Base-by-base conservation (phyloP, 2,797 vertebrate species). In the Tinamus major region DNA sequence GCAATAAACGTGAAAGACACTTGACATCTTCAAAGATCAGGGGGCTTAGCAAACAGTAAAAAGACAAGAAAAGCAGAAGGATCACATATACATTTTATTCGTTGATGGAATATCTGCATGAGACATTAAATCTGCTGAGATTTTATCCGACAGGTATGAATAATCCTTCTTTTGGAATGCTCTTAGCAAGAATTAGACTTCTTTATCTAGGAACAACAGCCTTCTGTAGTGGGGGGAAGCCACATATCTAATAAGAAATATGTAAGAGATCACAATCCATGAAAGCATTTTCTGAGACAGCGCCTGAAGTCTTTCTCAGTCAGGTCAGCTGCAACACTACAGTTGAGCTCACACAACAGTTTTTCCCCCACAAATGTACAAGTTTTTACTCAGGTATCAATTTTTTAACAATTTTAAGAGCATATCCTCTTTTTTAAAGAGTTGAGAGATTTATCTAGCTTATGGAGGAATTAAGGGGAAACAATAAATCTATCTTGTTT, bases 11-110 rank as follows among this genome's bases (percentile, higher is more conserved):
- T 71, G 83, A 69, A 92, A 79, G 63, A 76, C 23, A 67, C 55
- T 46, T 83, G 86, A 89, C 64, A 75, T 53, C 51, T 42, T 68
- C 41, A 79, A 83, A 51, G 70, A 92, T 63, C 63, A 89, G 31
- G 42, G 29, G 65, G 53, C 55, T 89, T 92, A 77, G 64, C 48
- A 84, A 92, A 77, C 42, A 68, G 62, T 68, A 85, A 92, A 87
- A 92, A 59, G 79, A 65, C 61, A 64, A 2, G 75, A 46, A 58
- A 62, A 71, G 63, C 74, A 74, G 42, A 85, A 61, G 20, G 67
- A 72, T 59, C 70, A 64, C 77, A 81, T 49, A 71, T 55, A 80
- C 3, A 0, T 85, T 87, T 84, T 81, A 31, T 78, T 87, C 61
- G 62, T 74, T 68, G 61, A 61, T 63, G 87, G 44, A n/a, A 84